phyloP scores from a whole-genome alignment of 1,140 invertebrate genomes.

The Drosophila guanche region DNA sequence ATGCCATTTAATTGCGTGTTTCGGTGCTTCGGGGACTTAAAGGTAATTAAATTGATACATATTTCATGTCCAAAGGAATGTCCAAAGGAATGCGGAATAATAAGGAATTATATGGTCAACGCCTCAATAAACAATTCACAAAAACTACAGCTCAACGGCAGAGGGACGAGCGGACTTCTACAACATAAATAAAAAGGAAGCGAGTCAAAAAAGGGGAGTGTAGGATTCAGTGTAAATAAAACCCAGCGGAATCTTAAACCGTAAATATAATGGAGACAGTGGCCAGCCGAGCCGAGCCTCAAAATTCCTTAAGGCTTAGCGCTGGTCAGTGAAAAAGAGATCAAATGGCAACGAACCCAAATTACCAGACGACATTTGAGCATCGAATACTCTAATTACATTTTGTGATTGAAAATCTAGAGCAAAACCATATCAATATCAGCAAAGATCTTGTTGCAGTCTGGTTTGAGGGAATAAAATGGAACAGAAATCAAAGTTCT shows the following conservation, averaged over 20 bases:
- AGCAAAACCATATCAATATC: constrained; percentile 71
- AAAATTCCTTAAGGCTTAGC: constrained; percentile 50
- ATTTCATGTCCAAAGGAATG: constrained; percentile 46
- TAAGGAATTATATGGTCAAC: constrained; percentile 49
- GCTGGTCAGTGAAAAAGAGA: constrained; percentile 21
- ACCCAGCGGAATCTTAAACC: too few species aligned
- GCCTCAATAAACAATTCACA: constrained; percentile 22
- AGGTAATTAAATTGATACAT: constrained; percentile 73
- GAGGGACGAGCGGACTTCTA: neutral
- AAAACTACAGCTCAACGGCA: neutral
- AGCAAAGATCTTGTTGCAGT: constrained; percentile 17
- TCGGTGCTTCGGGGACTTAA: constrained; percentile 51
- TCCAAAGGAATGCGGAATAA: constrained; percentile 23
- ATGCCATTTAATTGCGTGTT: constrained; percentile 69
- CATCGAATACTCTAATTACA: constrained; percentile 31
- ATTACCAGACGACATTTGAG: constrained; percentile 59
- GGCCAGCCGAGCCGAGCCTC: constrained; percentile 13
- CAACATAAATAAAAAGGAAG: neutral
- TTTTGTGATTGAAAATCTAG: constrained; percentile 62
- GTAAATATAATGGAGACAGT: too few species aligned
- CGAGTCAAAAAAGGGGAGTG: constrained; percentile 1
- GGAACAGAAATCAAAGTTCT: neutral
- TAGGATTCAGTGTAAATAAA: too few species aligned
- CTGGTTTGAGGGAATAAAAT: neutral
- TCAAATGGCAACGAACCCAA: constrained; percentile 15